These are phyloP conservation scores for Rhabdomys pumilio DNA, from an alignment of 2,797 vertebrate species.

Conservation along the genomic window DNA sequence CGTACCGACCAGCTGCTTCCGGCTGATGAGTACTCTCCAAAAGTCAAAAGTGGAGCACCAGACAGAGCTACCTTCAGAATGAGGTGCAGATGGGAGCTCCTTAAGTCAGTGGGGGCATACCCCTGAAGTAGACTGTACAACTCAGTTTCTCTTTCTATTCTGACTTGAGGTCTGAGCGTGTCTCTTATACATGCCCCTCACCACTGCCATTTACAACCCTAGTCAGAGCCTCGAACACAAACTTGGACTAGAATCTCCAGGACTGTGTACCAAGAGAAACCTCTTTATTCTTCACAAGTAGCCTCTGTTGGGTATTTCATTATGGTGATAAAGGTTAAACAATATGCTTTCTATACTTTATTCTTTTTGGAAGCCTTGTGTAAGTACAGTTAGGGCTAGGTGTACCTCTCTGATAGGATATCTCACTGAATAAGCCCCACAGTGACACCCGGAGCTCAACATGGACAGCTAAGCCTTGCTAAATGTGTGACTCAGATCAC, in stretches of 20 bases:
- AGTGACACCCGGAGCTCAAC: neutral
- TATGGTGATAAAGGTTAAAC: neutral
- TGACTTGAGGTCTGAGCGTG: neutral
- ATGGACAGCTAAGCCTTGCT: neutral
- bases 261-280: neutral
- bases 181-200: neutral
- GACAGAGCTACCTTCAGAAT: neutral
- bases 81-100: too few species aligned
- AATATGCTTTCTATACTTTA: neutral
- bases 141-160: neutral
- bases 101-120: neutral
- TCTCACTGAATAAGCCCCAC: neutral
- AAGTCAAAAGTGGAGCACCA: neutral
- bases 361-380: neutral
- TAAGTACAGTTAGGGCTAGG: neutral
- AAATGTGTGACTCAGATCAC: slow-evolving; percentile 16
- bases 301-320: neutral
- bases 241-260: neutral
- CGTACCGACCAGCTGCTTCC: neutral
- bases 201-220: neutral
- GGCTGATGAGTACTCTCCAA: neutral
- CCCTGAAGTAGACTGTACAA: neutral
- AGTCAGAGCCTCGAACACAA: neutral
- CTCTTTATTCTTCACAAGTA: neutral
- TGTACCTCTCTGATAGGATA: neutral